Evolutionary conservation across 2,113 vertebrate species (phyloP).

Genomic region (Bos taurus): DNA sequence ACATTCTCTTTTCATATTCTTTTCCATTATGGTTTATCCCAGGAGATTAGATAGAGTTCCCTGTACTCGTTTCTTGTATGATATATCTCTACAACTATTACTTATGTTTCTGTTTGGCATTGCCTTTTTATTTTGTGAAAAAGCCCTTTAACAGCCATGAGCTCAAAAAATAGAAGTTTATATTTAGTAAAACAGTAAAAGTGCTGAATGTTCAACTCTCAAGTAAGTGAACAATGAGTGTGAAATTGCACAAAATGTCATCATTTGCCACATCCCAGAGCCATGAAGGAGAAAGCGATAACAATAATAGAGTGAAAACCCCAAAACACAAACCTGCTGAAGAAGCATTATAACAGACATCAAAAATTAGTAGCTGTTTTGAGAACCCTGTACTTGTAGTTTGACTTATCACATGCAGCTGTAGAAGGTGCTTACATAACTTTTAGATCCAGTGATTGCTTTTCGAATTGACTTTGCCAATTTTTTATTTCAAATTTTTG

Average conservation of each 20-base stretch:
- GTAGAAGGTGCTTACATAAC: background rate
- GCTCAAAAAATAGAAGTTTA: background rate
- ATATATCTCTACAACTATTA: background rate
- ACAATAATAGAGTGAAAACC: background rate
- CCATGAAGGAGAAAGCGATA: background rate
- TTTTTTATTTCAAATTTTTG: background rate
- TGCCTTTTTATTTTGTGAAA: background rate
- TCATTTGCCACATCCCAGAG: background rate
- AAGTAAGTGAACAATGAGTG: background rate
- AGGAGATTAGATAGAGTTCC: background rate
- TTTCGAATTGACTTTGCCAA: background rate
- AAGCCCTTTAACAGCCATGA: background rate
- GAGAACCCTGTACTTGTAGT: background rate
- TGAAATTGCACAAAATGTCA: background rate
- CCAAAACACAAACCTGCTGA: background rate
- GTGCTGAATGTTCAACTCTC: background rate
- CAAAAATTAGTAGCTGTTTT: constrained; percentile 9
- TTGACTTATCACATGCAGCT: background rate
- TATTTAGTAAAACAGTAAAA: background rate
- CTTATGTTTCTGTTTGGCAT: background rate
- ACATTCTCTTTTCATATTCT: background rate
- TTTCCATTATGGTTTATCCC: background rate
- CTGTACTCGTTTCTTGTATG: background rate
- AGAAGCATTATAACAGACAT: background rate
- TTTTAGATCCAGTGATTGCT: background rate